Evolutionary conservation across 2,797 vertebrate genomes (phyloP).

Genomic region (Gephyroberyx darwinii): DNA sequence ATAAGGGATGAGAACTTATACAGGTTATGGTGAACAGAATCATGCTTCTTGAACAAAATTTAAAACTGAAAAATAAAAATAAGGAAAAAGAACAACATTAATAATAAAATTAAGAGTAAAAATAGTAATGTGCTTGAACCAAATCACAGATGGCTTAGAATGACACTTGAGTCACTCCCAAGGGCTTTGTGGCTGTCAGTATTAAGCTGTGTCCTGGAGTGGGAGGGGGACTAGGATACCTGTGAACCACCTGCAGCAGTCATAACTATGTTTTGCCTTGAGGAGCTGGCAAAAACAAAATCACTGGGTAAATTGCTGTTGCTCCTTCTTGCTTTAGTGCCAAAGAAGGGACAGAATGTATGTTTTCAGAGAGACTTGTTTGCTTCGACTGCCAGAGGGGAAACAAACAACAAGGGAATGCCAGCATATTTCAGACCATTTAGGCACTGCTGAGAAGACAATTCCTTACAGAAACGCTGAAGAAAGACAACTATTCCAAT

Average conservation of each 20-base stretch:
- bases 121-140: neutral
- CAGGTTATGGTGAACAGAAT: neutral
- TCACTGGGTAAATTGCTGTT: neutral
- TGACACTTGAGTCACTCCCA: neutral
- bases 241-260: constrained; percentile 1
- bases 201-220: neutral
- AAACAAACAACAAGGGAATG: constrained; percentile 26
- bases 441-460: constrained; percentile 16
- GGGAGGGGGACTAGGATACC: neutral
- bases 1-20: too few relatives aligned
- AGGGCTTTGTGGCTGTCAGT: neutral
- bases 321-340: constrained; percentile 7
- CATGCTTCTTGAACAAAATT: neutral
- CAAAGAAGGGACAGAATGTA: neutral
- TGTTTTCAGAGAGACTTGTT: constrained; percentile 23
- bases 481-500: constrained; percentile 21
- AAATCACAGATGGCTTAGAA: neutral
- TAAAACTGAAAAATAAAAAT: neutral
- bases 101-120: too few relatives aligned
- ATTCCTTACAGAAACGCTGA: constrained; percentile 18
- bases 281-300: neutral
- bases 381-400: constrained; percentile 1
- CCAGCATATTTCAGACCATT: constrained; percentile 21
- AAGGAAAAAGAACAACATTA: too few relatives aligned
- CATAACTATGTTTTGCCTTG: neutral